These are phyloP conservation scores for Pampus argenteus DNA, from an alignment of 2,797 vertebrate species.

Conservation along the genomic window DNA sequence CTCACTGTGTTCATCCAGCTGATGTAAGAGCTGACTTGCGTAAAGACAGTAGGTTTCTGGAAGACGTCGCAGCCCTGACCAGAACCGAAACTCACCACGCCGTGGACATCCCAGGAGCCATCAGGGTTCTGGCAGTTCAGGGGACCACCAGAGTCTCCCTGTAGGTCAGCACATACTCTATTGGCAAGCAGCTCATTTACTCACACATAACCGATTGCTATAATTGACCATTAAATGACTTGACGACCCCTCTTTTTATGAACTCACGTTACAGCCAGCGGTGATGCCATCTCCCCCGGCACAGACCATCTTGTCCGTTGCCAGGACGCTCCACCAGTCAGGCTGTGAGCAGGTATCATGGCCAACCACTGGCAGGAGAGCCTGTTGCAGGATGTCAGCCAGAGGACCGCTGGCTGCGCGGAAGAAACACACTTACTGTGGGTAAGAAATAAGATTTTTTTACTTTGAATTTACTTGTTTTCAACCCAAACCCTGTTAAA, in stretches of 20 bases:
- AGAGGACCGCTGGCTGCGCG: conserved; percentile 80
- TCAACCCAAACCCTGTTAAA: neutral
- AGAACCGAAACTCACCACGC: conserved; percentile 89
- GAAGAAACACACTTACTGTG: neutral
- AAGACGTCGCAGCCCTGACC: conserved; percentile 80
- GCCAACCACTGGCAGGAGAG: conserved; percentile 84
- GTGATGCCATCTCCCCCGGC: conserved; percentile 87
- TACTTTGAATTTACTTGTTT: too few relatives aligned
- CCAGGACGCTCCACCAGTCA: conserved; percentile 85
- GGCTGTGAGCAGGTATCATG: conserved; percentile 73
- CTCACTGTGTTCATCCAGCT: conserved; percentile 86
- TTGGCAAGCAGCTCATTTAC: neutral
- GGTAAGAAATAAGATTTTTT: conserved; percentile 12
- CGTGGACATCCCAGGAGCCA: conserved; percentile 82
- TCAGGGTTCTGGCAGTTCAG: conserved; percentile 82
- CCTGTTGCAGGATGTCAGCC: conserved; percentile 86
- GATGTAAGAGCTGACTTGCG: conserved; percentile 85
- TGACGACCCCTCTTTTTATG: neutral
- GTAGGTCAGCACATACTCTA: conserved; percentile 27
- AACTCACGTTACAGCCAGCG: conserved; percentile 87
- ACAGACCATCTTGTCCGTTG: conserved; percentile 85
- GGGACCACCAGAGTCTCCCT: conserved; percentile 89
- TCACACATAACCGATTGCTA: neutral
- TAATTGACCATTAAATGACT: neutral
- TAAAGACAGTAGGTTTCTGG: conserved; percentile 89